These are phyloP conservation scores for Phrynocephalus guinanensis DNA, from an alignment of 2,797 vertebrate species.

Conservation along the genomic window DNA sequence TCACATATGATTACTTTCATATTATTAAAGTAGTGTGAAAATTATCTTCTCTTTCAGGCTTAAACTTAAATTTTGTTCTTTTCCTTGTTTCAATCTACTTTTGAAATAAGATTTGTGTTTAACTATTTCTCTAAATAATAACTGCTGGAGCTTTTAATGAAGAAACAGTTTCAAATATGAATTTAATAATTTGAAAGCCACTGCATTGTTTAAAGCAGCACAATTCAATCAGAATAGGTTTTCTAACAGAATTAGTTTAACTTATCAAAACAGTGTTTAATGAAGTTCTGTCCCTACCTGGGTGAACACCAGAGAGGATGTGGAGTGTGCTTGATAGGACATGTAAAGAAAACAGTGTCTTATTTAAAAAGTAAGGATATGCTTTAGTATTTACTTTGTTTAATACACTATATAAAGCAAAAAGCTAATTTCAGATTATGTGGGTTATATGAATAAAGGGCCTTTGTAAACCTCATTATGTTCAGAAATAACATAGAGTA, in stretches of 20 bases:
- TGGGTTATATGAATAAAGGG: background rate
- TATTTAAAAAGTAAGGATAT: background rate
- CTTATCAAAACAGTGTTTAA: background rate
- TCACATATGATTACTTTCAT: background rate
- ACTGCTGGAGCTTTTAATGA: background rate
- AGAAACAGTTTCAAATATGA: background rate
- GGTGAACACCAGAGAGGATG: background rate
- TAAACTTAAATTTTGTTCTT: background rate
- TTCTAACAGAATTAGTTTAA: background rate
- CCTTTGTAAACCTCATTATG: background rate
- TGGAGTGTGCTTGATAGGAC: background rate
- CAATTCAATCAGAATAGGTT: background rate
- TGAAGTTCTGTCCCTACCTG: background rate
- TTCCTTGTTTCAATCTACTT: constrained; percentile 29
- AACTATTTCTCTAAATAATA: background rate
- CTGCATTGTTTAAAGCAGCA: background rate
- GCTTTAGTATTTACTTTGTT: background rate
- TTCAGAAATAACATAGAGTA: background rate
- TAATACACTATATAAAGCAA: constrained; percentile 4
- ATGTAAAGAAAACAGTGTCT: background rate
- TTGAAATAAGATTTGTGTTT: constrained; percentile 22
- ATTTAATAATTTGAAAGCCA: constrained; percentile 8
- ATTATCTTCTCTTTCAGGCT: background rate
- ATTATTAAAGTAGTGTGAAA: background rate
- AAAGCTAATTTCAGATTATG: background rate